Conservation (phyloP, 2,888 invertebrate genomes). For the Sinhomidia bicolor region DNA sequence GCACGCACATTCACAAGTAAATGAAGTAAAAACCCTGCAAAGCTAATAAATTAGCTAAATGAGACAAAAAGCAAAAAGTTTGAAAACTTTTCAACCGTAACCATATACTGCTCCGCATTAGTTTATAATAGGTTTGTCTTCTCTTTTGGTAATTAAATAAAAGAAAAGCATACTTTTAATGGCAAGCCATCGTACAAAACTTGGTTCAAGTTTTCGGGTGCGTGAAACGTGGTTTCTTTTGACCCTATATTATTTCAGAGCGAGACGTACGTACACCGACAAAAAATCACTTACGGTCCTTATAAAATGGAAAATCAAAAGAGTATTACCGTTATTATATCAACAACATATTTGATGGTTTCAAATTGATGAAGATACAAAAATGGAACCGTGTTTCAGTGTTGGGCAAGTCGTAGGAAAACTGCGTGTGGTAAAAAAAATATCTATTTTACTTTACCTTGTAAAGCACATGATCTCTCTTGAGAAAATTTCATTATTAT, state of each 20-base stretch:
- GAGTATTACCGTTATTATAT: neutral
- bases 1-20: neutral
- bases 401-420: neutral
- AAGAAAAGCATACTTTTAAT: neutral
- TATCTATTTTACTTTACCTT: neutral
- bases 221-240: neutral
- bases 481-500: conserved; percentile 51
- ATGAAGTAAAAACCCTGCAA: conserved; percentile 14
- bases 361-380: neutral
- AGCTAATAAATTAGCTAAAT: conserved; percentile 26
- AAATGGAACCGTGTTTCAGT: neutral
- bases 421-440: conserved; percentile 16
- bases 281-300: no score
- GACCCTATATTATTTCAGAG: neutral
- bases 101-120: neutral
- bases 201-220: neutral
- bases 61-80: conserved; percentile 19
- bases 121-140: neutral
- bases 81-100: conserved; percentile 25
- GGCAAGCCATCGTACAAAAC: neutral
- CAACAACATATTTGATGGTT: neutral
- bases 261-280: no score
- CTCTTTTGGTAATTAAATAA: conserved; percentile 26
- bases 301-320: no score
- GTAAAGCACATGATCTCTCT: conserved; percentile 12